Evolutionary conservation across 2,113 vertebrate species (phyloP).

Genomic region (Synodontis membranacea): DNA sequence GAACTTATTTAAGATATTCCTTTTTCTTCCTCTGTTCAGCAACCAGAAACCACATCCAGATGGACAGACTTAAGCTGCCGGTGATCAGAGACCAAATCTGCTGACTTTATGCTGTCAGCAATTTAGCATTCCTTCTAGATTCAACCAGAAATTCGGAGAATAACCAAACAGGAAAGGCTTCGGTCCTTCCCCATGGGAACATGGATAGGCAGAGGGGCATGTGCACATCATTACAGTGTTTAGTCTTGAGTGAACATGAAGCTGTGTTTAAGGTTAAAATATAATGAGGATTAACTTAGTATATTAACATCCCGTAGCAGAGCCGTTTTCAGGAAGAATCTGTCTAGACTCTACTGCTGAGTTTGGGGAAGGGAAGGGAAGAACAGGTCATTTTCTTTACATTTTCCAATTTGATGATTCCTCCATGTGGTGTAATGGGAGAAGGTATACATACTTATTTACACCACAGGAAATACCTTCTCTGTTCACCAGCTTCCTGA

Average conservation of each 20-base stretch:
- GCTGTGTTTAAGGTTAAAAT: not conserved
- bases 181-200: not conserved
- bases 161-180: conserved; percentile 37
- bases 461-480: conserved; percentile 51
- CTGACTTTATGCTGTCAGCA: conserved; percentile 41
- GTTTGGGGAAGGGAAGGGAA: not conserved
- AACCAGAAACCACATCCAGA: conserved; percentile 60
- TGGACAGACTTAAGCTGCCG: conserved; percentile 57
- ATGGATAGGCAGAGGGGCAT: conserved; percentile 8
- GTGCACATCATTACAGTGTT: conserved; percentile 35
- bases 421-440: conserved; percentile 45
- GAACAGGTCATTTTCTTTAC: conserved; percentile 37
- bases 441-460: conserved; percentile 35
- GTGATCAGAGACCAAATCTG: conserved; percentile 46
- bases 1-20: not conserved
- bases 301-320: not conserved
- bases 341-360: conserved; percentile 19
- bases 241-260: conserved; percentile 1
- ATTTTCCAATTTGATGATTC: conserved; percentile 37
- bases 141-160: conserved; percentile 20
- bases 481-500: conserved; percentile 29
- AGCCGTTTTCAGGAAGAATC: not conserved
- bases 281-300: not conserved
- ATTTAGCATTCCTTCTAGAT: conserved; percentile 23
- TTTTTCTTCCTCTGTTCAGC: conserved; percentile 23